Base-by-base conservation (phyloP, 2,888 invertebrate genomes). In the Melitaea athalia region DNA sequence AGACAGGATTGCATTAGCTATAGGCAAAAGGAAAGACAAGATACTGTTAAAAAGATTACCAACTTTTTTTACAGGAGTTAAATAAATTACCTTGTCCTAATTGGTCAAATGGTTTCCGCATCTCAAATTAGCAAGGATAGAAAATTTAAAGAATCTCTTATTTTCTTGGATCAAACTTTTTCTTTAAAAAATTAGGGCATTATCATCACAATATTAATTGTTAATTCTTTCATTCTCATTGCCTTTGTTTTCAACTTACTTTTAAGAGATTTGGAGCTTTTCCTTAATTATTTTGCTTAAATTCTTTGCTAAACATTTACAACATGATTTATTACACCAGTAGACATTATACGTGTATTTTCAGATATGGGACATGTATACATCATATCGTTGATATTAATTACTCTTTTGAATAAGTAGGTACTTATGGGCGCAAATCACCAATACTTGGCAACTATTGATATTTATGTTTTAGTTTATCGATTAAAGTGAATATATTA, bases 131-230 rank as follows among this genome's bases (percentile, higher is more conserved):
- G 38, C 59, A 49, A 10, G n/a, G 47, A 69, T 53, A 63, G 59
- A 50, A 65, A n/a, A n/a, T 43, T 17, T 43, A 11, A 61, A 52
- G 49, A 63, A 43, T 61, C 63, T 49, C 24, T 63, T 2, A 42
- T n/a, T 63, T 63, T 59, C 66, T 61, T 17, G 53, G 14, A 55
- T 11, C 31, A 12, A 47, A 63, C 42, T 64, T 70, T 64, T 70
- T 70, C 52, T 53, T 49, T 45, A 43, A 61, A 67, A 63, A 61
- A 61, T 64, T 42, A 67, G 47, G 47, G n/a, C 6, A 67, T 63
- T 59, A 66, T 61, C 66, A 69, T 69, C 63, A 63, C 43, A 69
- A 50, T 60, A 24, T 62, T 60, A 67, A 70, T 70, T 70, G 61
- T 70, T 67, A 60, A 64, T 70, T 67, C 63, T 42, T 69, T 60